Conservation (phyloP, 1,140 invertebrate genomes). For the Batillaria attramentaria region DNA sequence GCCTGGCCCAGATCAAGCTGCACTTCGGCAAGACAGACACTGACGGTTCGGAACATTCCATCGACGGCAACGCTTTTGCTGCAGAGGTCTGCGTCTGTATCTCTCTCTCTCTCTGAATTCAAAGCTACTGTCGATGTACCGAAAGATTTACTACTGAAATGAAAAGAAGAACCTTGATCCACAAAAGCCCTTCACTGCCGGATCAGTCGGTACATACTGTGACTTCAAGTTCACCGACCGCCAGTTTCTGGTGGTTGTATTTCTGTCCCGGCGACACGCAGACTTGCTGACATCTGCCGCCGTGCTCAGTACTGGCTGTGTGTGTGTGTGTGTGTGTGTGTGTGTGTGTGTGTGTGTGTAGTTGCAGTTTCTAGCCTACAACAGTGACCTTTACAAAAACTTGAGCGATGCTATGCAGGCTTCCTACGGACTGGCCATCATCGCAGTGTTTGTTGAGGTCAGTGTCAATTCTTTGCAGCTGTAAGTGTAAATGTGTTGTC, state of each 20-base stretch:
- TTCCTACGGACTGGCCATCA: constrained; percentile 87
- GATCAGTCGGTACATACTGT: too few relatives aligned
- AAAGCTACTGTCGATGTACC: too few relatives aligned
- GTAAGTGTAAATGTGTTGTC: too few relatives aligned
- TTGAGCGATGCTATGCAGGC: constrained; percentile 91
- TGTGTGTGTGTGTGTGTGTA: constrained; percentile 72
- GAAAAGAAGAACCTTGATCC: too few relatives aligned
- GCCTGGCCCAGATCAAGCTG: constrained; percentile 77
- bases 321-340: background rate
- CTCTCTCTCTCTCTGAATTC: too few relatives aligned
- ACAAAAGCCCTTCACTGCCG: too few relatives aligned
- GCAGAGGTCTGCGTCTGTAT: too few relatives aligned
- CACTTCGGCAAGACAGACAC: constrained; percentile 89
- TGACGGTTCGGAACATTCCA: constrained; percentile 89
- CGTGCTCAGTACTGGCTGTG: background rate
- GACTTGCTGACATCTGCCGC: background rate
- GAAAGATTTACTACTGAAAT: too few relatives aligned
- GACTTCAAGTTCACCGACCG: background rate
- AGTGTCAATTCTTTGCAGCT: too few relatives aligned
- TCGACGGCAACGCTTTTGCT: constrained; percentile 77
- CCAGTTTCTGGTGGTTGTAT: too few relatives aligned
- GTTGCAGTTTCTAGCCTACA: constrained; percentile 96
- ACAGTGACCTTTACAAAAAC: constrained; percentile 92
- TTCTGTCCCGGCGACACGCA: too few relatives aligned
- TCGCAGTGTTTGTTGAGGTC: constrained; percentile 91